Evolutionary conservation across 2,888 invertebrate species (phyloP), one percentile per base, ranked within the genome.

Genomic region (Pyralis farinalis): DNA sequence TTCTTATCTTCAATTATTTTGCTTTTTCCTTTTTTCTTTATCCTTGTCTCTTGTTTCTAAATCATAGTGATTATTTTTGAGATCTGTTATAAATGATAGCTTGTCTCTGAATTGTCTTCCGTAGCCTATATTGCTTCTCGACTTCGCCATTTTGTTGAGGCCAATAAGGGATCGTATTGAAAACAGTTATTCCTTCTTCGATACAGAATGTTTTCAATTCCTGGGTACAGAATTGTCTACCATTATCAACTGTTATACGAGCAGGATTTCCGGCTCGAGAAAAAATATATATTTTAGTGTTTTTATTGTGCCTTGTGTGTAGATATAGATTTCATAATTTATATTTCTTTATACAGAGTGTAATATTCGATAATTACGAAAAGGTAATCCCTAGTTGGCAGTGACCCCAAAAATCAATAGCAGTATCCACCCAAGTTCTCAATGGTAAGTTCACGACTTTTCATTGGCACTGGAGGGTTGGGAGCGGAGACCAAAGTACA

Each of bases 141-240:
- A 65, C 58, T 32, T 62, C 58, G 0, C 61, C 61, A 30, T 58
- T 60, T 29, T 32, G 31, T 40, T 60, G 60, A 0, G 60, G 59
- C 55, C 57, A 60, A 9, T 63, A 63, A 0, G 57, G 58, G 0
- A 58, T 25, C 0, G 53, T 46, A 34, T 48, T 42, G 20, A 33
- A 49, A 11, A 55, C 30, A 4, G 1, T 46, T 1, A 61, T 61
- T n/a, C 40, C 34, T 1, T 40, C 30, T 10, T 55, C 44, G 1
- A 1, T 1, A 10, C 51, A 53, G 28, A 42, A 61, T 0, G 4
- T 6, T 9, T 43, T 47, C 10, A 57, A 55, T 12, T 54, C 54
- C 4, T 44, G 36, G 22, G 57, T 56, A 0, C 35, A 9, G 27
- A 61, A 57, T 27, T 61, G 61, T n/a, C 32, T 30, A 0, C 57